Evolutionary conservation across 2,113 vertebrate genomes (phyloP).

Genomic region (Microtus montanus): DNA sequence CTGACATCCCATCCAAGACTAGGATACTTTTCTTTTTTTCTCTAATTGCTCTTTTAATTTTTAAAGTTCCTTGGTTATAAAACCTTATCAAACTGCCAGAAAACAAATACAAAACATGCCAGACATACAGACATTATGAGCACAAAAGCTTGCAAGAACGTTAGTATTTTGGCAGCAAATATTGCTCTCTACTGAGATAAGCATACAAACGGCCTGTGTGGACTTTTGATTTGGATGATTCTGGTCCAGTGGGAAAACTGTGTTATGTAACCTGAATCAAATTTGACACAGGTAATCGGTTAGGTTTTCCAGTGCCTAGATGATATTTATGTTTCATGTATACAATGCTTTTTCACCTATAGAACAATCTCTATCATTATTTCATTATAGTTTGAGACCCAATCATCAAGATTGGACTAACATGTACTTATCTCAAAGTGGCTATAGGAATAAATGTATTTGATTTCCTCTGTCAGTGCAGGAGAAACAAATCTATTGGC

Average conservation of each 20-base stretch:
- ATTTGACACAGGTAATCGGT: constrained; percentile 41
- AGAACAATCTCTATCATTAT: constrained; percentile 24
- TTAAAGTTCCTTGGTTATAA: constrained; percentile 43
- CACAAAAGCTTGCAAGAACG: constrained; percentile 11
- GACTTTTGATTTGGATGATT: neutral
- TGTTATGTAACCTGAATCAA: neutral
- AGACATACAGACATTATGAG: constrained; percentile 1
- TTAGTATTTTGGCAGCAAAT: constrained; percentile 25
- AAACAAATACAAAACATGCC: constrained; percentile 38
- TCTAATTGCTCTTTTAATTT: constrained; percentile 29
- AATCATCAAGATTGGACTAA: constrained; percentile 15
- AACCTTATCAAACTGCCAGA: neutral
- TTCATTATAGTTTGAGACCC: constrained; percentile 28
- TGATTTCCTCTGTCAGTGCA: constrained; percentile 10
- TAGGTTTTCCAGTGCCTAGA: neutral
- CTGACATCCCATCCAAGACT: neutral
- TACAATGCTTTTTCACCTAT: neutral
- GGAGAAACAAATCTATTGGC: constrained; percentile 42
- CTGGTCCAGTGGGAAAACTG: constrained; percentile 11
- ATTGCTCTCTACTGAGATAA: constrained; percentile 2
- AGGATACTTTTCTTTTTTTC: neutral
- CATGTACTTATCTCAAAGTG: constrained; percentile 40
- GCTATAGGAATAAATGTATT: constrained; percentile 29
- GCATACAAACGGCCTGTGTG: neutral
- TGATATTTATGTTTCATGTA: constrained; percentile 10